Conservation (phyloP, 2,888 invertebrate genomes). For the Tetranychus piercei region DNA sequence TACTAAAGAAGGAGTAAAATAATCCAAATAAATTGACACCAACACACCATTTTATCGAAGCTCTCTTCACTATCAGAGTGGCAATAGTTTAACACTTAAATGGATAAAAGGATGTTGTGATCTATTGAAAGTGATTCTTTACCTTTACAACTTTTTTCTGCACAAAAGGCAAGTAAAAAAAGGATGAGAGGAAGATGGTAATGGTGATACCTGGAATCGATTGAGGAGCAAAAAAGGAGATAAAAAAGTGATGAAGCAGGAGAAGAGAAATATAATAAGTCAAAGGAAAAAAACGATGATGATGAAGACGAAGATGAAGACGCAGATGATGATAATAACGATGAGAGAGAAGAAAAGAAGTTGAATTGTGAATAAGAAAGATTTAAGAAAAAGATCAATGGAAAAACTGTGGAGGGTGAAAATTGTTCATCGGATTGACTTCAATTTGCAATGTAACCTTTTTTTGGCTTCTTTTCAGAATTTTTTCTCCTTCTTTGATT, state of each 20-base stretch:
- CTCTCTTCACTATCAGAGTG: background rate
- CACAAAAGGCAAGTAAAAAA: background rate
- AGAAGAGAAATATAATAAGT: background rate
- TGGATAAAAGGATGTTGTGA: background rate
- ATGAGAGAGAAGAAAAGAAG: background rate
- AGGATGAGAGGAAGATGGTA: background rate
- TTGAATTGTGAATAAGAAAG: background rate
- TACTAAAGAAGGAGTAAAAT: background rate
- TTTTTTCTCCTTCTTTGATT: too few relatives aligned
- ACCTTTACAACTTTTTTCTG: background rate
- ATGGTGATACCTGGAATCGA: background rate
- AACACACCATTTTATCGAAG: background rate
- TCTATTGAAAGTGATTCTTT: background rate
- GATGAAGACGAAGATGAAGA: background rate
- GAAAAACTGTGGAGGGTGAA: too few relatives aligned
- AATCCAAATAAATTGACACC: constrained; percentile 1
- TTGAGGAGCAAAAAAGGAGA: background rate
- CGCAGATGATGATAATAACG: background rate
- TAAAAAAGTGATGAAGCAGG: background rate
- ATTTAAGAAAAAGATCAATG: background rate
- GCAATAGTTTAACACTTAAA: background rate
- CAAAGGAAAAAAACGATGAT: background rate
- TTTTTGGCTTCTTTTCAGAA: too few relatives aligned
- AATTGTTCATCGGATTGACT: too few relatives aligned
- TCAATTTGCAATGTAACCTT: too few relatives aligned